Conservation (phyloP, 2,113 vertebrate genomes). For the Macrotus californicus region DNA sequence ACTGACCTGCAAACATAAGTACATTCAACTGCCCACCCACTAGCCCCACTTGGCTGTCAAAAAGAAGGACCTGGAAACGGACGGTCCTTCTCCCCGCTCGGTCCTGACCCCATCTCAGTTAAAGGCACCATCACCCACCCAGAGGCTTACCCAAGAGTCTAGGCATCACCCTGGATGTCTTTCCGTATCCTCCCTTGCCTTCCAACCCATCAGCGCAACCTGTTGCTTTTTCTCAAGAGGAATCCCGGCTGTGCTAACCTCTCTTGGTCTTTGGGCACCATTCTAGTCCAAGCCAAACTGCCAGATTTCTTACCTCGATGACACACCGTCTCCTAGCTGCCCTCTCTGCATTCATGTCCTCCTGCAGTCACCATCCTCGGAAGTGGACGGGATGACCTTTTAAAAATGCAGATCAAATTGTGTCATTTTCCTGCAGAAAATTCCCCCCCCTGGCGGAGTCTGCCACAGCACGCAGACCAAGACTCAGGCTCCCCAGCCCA, state of each 20-base stretch:
- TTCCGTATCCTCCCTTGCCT: not conserved
- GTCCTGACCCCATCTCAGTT: not conserved
- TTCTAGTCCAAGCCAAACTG: not conserved
- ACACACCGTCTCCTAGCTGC: not conserved
- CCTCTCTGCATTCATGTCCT: not conserved
- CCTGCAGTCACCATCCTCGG: not conserved
- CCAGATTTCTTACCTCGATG: not conserved
- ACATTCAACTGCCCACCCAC: not conserved
- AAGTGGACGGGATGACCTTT: not conserved
- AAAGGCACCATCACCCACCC: not conserved
- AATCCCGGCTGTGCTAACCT: not conserved
- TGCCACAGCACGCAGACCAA: not conserved
- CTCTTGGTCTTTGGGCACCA: too few species aligned
- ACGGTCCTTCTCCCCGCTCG: not conserved
- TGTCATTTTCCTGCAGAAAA: not conserved
- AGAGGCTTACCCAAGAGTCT: not conserved
- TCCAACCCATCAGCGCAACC: not conserved
- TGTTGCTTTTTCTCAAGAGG: not conserved
- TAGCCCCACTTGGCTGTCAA: not conserved
- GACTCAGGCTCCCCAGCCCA: not conserved
- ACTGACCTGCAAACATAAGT: not conserved
- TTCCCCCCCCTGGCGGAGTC: not conserved
- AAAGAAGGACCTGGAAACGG: not conserved
- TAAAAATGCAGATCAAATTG: not conserved
- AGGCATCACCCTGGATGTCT: not conserved